phyloP scores from a whole-genome alignment of 2,797 vertebrate species.

The Manis pentadactyla region DNA sequence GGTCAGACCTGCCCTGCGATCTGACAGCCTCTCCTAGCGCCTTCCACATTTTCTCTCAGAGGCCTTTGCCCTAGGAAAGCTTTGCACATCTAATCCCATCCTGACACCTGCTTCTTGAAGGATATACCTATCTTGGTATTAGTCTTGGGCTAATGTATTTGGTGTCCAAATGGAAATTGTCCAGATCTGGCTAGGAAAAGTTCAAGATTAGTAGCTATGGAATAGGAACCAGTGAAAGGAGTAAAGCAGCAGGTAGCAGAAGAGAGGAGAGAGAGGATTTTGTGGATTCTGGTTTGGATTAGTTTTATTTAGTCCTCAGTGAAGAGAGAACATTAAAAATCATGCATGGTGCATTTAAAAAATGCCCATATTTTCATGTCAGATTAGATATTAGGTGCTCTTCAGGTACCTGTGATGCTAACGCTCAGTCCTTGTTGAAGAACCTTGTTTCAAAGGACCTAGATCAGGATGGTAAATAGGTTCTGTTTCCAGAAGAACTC shows the following conservation, averaged over 20 bases:
- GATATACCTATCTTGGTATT: background rate
- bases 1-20: background rate
- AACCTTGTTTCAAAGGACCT: background rate
- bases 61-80: background rate
- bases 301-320: slow-evolving; percentile 20
- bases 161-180: background rate
- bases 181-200: background rate
- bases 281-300: background rate
- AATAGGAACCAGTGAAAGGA: background rate
- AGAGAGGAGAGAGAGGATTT: background rate
- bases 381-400: background rate
- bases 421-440: background rate
- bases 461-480: background rate
- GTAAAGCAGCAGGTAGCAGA: background rate
- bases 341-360: background rate
- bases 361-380: background rate
- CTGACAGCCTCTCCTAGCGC: background rate
- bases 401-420: background rate
- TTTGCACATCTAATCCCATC: background rate
- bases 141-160: background rate
- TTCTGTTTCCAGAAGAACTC: background rate
- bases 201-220: background rate
- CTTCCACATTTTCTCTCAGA: background rate
- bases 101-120: slow-evolving; percentile 5
- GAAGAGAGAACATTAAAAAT: background rate